These are phyloP conservation scores for Petromus typicus DNA, from an alignment of 2,113 vertebrate species.

Conservation along the genomic window DNA sequence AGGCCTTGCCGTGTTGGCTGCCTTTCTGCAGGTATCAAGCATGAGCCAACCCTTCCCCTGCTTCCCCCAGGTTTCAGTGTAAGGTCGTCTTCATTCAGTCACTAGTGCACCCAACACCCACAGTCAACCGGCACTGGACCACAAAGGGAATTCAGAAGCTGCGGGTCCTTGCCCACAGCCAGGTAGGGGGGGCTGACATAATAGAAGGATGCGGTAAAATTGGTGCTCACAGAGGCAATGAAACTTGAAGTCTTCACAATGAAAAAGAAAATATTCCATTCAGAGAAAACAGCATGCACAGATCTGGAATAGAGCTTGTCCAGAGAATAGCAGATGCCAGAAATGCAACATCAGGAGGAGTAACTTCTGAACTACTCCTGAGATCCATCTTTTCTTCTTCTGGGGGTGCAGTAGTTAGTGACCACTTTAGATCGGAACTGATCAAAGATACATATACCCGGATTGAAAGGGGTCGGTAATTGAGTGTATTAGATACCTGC, in stretches of 20 bases:
- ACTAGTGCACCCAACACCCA: background rate
- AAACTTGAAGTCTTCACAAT: background rate
- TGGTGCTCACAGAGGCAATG: background rate
- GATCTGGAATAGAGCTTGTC: background rate
- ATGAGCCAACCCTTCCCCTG: background rate
- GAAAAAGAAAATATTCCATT: background rate
- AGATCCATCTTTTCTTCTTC: background rate
- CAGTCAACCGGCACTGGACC: background rate
- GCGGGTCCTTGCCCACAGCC: background rate
- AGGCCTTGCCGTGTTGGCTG: constrained; percentile 87
- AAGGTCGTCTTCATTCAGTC: background rate
- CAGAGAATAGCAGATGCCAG: background rate
- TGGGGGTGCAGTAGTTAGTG: background rate
- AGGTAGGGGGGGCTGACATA: background rate
- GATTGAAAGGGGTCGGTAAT: background rate
- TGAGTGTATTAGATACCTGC: background rate
- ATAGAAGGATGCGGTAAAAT: background rate
- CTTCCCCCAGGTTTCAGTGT: background rate
- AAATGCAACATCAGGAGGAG: background rate
- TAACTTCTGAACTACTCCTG: background rate
- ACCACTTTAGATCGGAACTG: constrained; percentile 1
- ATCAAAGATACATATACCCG: background rate
- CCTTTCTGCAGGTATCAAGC: constrained; percentile 86
- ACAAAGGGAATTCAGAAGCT: background rate
- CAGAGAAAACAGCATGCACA: background rate